Conservation (phyloP, 2,888 invertebrate species). For the Vesta saturnalis region DNA sequence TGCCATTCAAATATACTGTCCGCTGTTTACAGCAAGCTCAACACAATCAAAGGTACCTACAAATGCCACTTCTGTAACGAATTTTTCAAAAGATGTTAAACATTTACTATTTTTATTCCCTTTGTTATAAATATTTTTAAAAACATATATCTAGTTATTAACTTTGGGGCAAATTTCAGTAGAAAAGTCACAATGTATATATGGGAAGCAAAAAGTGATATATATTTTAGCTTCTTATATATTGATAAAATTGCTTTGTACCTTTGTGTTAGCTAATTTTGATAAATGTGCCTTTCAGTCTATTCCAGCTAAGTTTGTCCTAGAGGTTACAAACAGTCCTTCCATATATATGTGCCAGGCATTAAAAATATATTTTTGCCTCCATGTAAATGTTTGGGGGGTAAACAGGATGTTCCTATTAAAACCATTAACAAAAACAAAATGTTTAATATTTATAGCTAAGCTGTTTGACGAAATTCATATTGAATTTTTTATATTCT, state of each 20-base stretch:
- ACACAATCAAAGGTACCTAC: conserved; percentile 55
- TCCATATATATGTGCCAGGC: conserved; percentile 41
- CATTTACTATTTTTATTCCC: conserved; percentile 53
- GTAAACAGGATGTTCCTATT: conserved; percentile 47
- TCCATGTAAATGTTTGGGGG: conserved; percentile 30
- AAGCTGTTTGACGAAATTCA: too few species aligned
- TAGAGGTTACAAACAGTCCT: conserved; percentile 41
- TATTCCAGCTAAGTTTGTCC: conserved; percentile 38
- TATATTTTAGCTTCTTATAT: conserved; percentile 18
- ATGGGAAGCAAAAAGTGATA: conserved; percentile 11
- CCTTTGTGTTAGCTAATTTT: conserved; percentile 33
- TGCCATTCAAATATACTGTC: conserved; percentile 36
- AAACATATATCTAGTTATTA: conserved; percentile 3
- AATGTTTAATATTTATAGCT: background rate
- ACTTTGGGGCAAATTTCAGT: conserved; percentile 38
- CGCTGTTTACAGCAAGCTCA: conserved; percentile 48
- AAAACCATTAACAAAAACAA: conserved; percentile 33
- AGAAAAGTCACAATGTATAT: conserved; percentile 21
- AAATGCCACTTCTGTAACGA: conserved; percentile 36
- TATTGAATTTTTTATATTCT: too few species aligned
- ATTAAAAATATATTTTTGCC: conserved; percentile 31
- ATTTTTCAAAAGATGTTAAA: conserved; percentile 55
- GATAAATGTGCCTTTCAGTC: conserved; percentile 48
- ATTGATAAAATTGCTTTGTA: conserved; percentile 18
- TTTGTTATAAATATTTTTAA: conserved; percentile 23